A percentile compares a stretch with the other conserved stretches of the same genome.
Evolutionary conservation across 2,113 vertebrate genomes (phyloP).

Genomic region (Carassius gibelio): DNA sequence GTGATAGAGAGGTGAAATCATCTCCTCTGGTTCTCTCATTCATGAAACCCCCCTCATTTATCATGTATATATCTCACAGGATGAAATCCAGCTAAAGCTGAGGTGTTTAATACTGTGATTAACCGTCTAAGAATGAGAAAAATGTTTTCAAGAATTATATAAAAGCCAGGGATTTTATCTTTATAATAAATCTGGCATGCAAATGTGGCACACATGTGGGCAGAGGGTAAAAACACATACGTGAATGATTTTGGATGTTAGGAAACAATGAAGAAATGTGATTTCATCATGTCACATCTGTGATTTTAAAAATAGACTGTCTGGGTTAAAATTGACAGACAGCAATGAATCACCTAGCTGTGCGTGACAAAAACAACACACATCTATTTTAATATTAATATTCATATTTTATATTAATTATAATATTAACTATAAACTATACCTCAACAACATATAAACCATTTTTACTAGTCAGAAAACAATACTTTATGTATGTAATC

Average conservation of each 20-base stretch:
- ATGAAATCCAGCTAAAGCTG: not conserved
- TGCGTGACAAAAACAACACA: not conserved
- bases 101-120: not conserved
- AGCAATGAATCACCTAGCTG: not conserved
- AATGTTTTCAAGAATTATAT: not conserved
- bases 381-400: not conserved
- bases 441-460: not conserved
- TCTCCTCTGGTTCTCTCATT: constrained; percentile 20
- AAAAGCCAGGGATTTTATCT: not conserved
- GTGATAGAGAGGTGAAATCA: constrained; percentile 31
- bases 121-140: not conserved
- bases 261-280: not conserved
- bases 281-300: not conserved
- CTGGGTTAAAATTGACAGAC: not conserved
- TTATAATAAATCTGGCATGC: not conserved
- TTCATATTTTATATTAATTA: not conserved
- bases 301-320: not conserved
- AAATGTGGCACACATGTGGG: not conserved
- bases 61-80: not conserved
- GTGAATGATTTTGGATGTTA: not conserved
- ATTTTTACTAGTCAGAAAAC: not conserved
- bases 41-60: constrained; percentile 39
- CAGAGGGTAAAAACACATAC: not conserved
- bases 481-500: not conserved
- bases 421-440: not conserved